A percentile compares a stretch with the other conserved stretches of the same genome.
Conservation (phyloP, 2,888 invertebrate species). For the Alentia gelatinosa region DNA sequence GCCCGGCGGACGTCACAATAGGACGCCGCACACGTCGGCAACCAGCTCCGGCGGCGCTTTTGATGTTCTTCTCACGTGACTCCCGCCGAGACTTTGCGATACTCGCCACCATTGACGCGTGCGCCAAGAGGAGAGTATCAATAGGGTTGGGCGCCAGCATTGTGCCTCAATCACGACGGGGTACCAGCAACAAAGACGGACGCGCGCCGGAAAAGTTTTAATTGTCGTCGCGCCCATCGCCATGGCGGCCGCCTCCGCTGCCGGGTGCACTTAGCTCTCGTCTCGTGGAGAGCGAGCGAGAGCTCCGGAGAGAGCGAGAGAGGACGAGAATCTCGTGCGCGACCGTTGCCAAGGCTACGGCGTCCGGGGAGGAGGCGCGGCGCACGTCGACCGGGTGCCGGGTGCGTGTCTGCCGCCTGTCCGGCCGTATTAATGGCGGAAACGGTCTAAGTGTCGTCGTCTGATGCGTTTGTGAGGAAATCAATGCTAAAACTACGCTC, state of each 20-base stretch:
- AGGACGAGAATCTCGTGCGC: slow-evolving; percentile 9
- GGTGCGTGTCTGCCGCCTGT: slow-evolving; percentile 8
- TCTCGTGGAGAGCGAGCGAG: neutral
- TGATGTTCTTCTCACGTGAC: slow-evolving; percentile 45
- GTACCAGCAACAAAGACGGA: neutral
- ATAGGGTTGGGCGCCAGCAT: neutral
- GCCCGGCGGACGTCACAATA: neutral
- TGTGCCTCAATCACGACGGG: neutral
- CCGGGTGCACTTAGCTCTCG: neutral
- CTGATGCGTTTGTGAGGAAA: slow-evolving; percentile 37
- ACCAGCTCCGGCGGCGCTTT: slow-evolving; percentile 14
- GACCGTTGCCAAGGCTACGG: slow-evolving; percentile 1
- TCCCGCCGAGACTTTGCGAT: slow-evolving; percentile 10
- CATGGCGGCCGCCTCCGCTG: neutral
- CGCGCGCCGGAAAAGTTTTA: slow-evolving; percentile 26
- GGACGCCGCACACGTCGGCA: neutral
- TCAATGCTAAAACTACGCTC: slow-evolving; percentile 42
- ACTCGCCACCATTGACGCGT: slow-evolving; percentile 28
- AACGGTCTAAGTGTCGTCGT: slow-evolving; percentile 36
- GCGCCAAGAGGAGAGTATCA: neutral
- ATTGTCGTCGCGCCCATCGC: neutral
- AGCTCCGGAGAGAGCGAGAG: neutral
- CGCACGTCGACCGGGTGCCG: neutral
- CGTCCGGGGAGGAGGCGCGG: neutral
- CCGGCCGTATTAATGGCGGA: slow-evolving; percentile 18